Evolutionary conservation across 2,113 vertebrate genomes (phyloP).

Genomic region (Ivindomyrus marchei): DNA sequence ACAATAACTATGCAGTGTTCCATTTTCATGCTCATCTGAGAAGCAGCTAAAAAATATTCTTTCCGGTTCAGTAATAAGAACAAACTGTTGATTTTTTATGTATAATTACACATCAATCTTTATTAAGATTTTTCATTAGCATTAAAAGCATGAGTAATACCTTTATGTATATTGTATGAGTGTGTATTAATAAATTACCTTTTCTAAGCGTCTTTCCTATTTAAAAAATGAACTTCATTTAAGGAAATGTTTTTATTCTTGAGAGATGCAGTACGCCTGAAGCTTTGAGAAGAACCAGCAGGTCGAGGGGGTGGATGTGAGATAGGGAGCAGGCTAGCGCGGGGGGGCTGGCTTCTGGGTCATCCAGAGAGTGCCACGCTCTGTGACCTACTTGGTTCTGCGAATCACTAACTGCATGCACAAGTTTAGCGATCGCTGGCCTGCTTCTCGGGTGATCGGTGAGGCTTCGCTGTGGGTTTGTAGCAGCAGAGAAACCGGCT

Average conservation of each 20-base stretch:
- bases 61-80: neutral
- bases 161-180: neutral
- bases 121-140: neutral
- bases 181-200: neutral
- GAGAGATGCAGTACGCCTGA: neutral
- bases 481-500: neutral
- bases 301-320: neutral
- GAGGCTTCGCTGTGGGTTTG: neutral
- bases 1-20: neutral
- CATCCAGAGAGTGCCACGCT: neutral
- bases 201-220: neutral
- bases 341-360: neutral
- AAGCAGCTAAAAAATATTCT: neutral
- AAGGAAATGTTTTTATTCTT: neutral
- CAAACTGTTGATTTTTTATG: neutral
- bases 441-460: neutral
- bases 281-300: neutral
- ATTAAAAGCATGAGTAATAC: neutral
- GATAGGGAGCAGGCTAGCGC: neutral
- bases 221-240: neutral
- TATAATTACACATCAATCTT: neutral
- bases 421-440: neutral
- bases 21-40: neutral
- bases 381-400: neutral
- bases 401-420: neutral